Conservation (phyloP, 2,797 vertebrate species). For the Menidia menidia region DNA sequence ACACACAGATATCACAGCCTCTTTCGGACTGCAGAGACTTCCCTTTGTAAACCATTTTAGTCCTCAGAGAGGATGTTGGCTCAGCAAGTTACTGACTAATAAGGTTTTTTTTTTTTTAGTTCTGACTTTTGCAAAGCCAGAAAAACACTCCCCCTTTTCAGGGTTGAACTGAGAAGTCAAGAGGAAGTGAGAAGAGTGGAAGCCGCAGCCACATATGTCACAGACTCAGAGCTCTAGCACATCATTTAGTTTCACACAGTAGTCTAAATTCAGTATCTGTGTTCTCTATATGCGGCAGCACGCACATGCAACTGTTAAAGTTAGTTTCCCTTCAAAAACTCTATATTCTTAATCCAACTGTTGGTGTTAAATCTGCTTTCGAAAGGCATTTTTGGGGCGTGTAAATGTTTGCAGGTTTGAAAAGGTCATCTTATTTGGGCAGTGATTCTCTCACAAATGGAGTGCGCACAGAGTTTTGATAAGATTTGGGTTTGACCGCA, state of each 20-base stretch:
- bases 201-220: constrained; percentile 76
- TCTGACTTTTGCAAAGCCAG: constrained; percentile 20
- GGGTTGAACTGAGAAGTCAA: constrained; percentile 77
- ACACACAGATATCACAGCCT: constrained; percentile 16
- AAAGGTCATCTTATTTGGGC: background rate
- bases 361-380: background rate
- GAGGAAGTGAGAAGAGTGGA: constrained; percentile 84
- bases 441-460: too few relatives aligned
- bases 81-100: constrained; percentile 55
- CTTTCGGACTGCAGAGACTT: constrained; percentile 27
- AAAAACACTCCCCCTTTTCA: constrained; percentile 28
- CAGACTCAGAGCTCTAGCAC: background rate
- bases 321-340: background rate
- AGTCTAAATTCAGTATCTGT: too few relatives aligned
- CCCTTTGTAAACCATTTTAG: constrained; percentile 48
- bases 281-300: background rate
- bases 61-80: constrained; percentile 66
- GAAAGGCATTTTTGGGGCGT: background rate
- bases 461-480: too few relatives aligned
- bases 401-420: too few relatives aligned
- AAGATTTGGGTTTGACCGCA: too few relatives aligned
- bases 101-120: constrained; percentile 30
- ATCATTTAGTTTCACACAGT: background rate
- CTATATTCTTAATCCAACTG: background rate
- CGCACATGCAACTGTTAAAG: background rate